Conservation (phyloP, 2,113 vertebrate species). For the Bettongia penicillata region DNA sequence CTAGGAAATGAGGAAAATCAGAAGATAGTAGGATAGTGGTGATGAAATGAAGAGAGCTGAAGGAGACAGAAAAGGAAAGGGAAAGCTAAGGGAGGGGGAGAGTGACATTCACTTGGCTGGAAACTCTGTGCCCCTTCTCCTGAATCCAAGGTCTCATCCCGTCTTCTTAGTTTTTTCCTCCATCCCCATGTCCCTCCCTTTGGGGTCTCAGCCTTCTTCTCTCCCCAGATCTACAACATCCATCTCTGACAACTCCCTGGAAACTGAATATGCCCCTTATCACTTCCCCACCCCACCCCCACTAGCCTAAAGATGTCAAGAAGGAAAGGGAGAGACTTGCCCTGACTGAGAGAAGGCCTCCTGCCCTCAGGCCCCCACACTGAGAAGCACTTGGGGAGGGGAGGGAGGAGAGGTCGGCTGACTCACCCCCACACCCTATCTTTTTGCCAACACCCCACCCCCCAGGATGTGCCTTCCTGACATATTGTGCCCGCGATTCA, state of each 20-base stretch:
- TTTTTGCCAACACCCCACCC: slow-evolving; percentile 51
- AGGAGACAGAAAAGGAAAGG: slow-evolving; percentile 13
- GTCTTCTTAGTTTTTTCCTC: background rate
- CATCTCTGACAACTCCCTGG: background rate
- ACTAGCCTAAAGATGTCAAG: slow-evolving; percentile 9
- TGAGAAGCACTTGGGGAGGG: background rate
- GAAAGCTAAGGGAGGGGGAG: slow-evolving; percentile 18
- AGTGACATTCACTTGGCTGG: background rate
- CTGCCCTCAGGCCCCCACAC: background rate
- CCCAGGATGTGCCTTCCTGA: slow-evolving; percentile 94
- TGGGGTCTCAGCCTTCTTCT: background rate
- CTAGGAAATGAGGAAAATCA: slow-evolving; percentile 14
- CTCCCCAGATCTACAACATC: background rate
- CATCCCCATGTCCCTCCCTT: background rate
- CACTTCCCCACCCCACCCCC: background rate
- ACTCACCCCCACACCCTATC: slow-evolving; percentile 22
- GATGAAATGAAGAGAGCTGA: slow-evolving; percentile 53
- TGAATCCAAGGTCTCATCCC: background rate
- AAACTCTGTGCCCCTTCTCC: background rate
- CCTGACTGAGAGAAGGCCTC: background rate
- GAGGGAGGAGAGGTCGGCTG: background rate
- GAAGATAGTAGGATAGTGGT: background rate
- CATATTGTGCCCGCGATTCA: slow-evolving; percentile 93
- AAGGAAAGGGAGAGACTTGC: background rate
- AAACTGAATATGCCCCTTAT: background rate